Conservation (phyloP, 2,113 vertebrate genomes). For the Oceanodroma tethys region DNA sequence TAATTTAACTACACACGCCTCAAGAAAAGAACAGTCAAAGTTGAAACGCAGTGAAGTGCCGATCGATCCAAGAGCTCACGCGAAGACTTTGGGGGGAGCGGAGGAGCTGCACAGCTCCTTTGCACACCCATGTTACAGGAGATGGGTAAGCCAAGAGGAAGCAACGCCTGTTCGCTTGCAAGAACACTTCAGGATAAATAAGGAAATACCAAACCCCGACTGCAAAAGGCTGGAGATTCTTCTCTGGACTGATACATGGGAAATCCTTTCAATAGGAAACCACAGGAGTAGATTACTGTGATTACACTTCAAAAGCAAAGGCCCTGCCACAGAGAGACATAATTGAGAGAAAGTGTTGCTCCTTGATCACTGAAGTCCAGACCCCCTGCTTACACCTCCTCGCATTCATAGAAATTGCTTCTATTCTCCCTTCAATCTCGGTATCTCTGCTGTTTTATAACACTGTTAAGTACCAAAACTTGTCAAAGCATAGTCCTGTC, state of each 20-base stretch:
- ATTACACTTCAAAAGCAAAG: constrained; percentile 80
- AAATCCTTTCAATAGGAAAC: constrained; percentile 79
- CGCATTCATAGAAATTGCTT: constrained; percentile 63
- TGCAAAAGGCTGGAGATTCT: constrained; percentile 68
- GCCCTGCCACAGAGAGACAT: constrained; percentile 70
- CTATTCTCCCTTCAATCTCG: constrained; percentile 4
- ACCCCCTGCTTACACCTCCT: constrained; percentile 61
- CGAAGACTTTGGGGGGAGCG: not conserved
- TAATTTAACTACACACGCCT: not conserved
- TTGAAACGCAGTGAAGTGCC: rapidly evolving
- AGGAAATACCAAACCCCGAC: constrained; percentile 48
- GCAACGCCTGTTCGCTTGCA: not conserved
- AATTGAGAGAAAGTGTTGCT: constrained; percentile 73
- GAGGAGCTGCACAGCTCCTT: not conserved
- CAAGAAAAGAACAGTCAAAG: not conserved
- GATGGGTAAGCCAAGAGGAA: not conserved
- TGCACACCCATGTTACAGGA: rapidly evolving
- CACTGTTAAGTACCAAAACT: not conserved
- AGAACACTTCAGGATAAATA: constrained; percentile 11
- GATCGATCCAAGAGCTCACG: rapidly evolving
- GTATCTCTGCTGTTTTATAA: constrained; percentile 3
- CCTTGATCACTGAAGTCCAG: constrained; percentile 69
- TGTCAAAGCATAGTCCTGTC: not conserved
- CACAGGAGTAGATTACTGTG: constrained; percentile 78
- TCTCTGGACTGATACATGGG: constrained; percentile 65